These are phyloP conservation scores for Portunus trituberculatus DNA, from an alignment of 1,140 invertebrate species.

Conservation along the genomic window DNA sequence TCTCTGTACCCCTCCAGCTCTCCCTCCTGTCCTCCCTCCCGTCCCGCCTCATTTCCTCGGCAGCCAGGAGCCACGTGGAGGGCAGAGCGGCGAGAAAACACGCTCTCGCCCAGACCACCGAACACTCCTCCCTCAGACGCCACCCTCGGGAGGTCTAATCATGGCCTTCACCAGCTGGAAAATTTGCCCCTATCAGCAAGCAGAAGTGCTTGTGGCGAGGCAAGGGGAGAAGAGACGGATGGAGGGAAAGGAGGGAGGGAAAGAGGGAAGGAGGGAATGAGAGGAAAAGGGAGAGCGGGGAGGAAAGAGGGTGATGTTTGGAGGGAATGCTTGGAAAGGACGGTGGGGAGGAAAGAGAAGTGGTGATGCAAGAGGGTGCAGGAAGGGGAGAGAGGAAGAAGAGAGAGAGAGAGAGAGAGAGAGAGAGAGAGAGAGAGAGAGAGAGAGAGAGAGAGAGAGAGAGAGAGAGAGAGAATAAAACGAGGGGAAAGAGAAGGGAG, in stretches of 20 bases:
- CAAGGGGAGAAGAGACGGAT: background rate
- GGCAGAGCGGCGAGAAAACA: constrained; percentile 12
- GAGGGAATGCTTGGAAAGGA: constrained; percentile 1
- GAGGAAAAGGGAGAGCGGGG: constrained; percentile 26
- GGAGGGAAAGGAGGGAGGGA: background rate
- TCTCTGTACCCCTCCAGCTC: background rate
- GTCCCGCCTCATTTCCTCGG: constrained; percentile 34
- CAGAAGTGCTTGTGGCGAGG: constrained; percentile 46
- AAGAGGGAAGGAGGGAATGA: constrained; percentile 35
- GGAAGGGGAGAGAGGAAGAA: constrained; percentile 25
- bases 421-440: constrained; percentile 46
- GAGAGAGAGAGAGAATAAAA: background rate
- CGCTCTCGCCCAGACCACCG: background rate
- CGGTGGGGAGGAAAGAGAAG: constrained; percentile 25
- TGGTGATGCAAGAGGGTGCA: constrained; percentile 7
- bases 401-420: constrained; percentile 60
- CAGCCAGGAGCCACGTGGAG: background rate
- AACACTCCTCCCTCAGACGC: background rate
- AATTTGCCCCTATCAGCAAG: constrained; percentile 63
- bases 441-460: constrained; percentile 34
- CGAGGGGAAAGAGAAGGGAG: background rate
- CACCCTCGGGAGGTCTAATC: constrained; percentile 61
- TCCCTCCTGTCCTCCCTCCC: background rate
- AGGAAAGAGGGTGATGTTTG: background rate
- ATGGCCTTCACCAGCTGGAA: constrained; percentile 56